Percentiles rank a stretch among this genome's conserved stretches.
These are phyloP conservation scores for Macroglossus sobrinus DNA, from an alignment of 2,113 vertebrate species.

Conservation along the genomic window DNA sequence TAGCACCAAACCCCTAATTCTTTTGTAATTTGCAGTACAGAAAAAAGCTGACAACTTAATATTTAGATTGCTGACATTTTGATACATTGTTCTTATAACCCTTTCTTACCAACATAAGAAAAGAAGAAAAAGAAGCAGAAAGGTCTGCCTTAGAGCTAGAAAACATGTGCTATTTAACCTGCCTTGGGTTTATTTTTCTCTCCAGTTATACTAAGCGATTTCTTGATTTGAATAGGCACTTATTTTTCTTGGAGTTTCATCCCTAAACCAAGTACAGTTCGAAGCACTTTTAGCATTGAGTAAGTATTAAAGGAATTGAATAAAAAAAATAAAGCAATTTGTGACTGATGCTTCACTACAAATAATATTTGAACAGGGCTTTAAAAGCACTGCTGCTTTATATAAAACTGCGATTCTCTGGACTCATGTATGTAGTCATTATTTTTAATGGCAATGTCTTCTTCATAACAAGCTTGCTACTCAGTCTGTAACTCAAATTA, in stretches of 20 bases:
- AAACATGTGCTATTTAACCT: background rate
- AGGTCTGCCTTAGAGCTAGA: background rate
- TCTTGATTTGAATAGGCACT: background rate
- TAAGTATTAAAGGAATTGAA: background rate
- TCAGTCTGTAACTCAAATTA: background rate
- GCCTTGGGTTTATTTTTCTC: background rate
- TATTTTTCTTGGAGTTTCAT: background rate
- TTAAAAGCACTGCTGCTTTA: background rate
- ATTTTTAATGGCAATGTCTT: background rate
- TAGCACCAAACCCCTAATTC: conserved; percentile 48
- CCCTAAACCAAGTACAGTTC: background rate
- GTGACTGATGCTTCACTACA: background rate
- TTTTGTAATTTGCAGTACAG: conserved; percentile 66
- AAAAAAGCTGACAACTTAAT: conserved; percentile 72
- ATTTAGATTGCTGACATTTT: conserved; percentile 62
- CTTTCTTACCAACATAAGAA: conserved; percentile 30
- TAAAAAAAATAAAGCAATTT: conserved; percentile 14
- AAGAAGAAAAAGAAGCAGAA: background rate
- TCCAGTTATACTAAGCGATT: background rate
- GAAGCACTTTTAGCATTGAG: background rate
- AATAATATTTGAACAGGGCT: background rate
- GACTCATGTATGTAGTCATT: rapidly evolving
- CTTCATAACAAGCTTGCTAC: background rate
- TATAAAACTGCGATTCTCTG: background rate
- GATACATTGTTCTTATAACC: conserved; percentile 50